Percentiles rank a stretch among this genome's conserved stretches.
phyloP scores from a whole-genome alignment of 1,140 invertebrate genomes.

The Plodia interpunctella region DNA sequence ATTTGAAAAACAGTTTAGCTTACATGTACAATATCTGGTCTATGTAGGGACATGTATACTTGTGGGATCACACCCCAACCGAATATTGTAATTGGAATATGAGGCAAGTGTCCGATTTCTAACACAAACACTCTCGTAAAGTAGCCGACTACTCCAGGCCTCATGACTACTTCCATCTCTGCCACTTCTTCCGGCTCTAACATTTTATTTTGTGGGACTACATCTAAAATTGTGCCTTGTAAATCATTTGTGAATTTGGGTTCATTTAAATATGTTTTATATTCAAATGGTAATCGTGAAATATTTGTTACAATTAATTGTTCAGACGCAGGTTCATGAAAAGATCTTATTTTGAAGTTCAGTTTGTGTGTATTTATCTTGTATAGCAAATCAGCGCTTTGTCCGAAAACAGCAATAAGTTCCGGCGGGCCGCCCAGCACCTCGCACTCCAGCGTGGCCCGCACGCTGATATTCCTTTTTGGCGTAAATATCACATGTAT shows the following conservation, averaged over 20 bases:
- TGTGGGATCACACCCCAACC: conserved; percentile 69
- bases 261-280: conserved; percentile 59
- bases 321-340: conserved; percentile 58
- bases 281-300: conserved; percentile 55
- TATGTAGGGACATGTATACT: conserved; percentile 50
- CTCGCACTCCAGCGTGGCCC: conserved; percentile 59
- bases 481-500: conserved; percentile 60
- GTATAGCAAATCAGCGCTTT: conserved; percentile 61
- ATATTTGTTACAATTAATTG: conserved; percentile 48
- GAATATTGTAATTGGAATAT: conserved; percentile 57
- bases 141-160: conserved; percentile 59
- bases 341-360: conserved; percentile 68
- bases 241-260: conserved; percentile 44
- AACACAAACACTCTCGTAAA: conserved; percentile 54
- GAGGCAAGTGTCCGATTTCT: conserved; percentile 59
- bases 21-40: conserved; percentile 44
- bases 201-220: conserved; percentile 44
- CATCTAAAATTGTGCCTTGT: conserved; percentile 45
- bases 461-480: conserved; percentile 43
- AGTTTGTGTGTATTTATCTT: conserved; percentile 46
- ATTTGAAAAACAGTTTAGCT: conserved; percentile 19
- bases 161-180: conserved; percentile 48
- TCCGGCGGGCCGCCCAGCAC: conserved; percentile 62
- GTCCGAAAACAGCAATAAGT: conserved; percentile 48
- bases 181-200: conserved; percentile 47